Percentiles rank a stretch among this genome's conserved stretches.
phyloP scores from a whole-genome alignment of 2,113 vertebrate genomes.

The Cervus canadensis region DNA sequence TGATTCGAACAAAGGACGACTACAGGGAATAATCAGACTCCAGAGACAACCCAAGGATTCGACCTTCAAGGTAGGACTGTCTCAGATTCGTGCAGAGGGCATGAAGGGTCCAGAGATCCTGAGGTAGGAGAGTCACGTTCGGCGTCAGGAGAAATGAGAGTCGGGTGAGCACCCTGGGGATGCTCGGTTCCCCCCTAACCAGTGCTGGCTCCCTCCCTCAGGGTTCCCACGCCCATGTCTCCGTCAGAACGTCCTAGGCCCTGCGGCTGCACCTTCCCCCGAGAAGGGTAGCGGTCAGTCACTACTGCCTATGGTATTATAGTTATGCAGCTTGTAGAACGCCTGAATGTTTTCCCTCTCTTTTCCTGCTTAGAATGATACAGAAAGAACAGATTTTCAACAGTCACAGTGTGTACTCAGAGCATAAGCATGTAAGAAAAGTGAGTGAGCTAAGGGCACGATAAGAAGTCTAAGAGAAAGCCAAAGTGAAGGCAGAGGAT shows the following conservation, averaged over 20 bases:
- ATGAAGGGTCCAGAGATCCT: too few relatives aligned
- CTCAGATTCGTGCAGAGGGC: rapidly evolving
- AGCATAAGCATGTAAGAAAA: neutral
- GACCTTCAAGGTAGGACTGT: rapidly evolving
- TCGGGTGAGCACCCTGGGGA: neutral
- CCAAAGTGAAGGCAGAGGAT: neutral
- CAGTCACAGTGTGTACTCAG: neutral
- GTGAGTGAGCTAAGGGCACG: rapidly evolving
- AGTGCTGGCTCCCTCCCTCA: neutral
- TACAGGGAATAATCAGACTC: neutral
- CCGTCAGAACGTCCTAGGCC: rapidly evolving
- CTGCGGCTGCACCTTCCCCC: rapidly evolving
- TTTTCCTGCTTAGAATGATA: neutral
- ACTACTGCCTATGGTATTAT: neutral
- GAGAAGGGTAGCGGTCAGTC: neutral
- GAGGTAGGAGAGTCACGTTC: neutral
- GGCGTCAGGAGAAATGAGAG: neutral
- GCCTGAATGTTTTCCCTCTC: neutral
- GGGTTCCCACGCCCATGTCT: neutral
- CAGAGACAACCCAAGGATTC: neutral
- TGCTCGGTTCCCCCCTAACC: neutral
- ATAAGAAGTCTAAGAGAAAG: neutral
- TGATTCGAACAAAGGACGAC: neutral
- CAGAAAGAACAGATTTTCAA: neutral
- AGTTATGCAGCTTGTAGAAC: neutral